Conservation (phyloP, 2,888 invertebrate species). For the Callyntrura sp. region DNA sequence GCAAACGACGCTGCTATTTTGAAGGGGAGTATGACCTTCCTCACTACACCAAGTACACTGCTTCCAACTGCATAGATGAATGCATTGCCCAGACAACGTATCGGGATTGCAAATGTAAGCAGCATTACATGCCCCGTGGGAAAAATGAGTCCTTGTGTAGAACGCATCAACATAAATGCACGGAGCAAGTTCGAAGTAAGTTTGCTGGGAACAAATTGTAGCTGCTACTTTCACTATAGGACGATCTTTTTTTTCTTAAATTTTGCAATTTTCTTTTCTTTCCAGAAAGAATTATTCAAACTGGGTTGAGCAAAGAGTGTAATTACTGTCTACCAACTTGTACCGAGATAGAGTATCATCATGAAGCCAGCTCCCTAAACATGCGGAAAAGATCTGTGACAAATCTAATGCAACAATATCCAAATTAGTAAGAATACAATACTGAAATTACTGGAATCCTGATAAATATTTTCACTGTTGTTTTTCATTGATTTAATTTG, state of each 20-base stretch:
- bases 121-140: slow-evolving; percentile 81
- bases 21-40: slow-evolving; percentile 72
- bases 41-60: slow-evolving; percentile 79
- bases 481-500: no score
- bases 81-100: slow-evolving; percentile 76
- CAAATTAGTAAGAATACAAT: no score
- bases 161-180: slow-evolving; percentile 64
- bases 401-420: no score
- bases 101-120: slow-evolving; percentile 71
- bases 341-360: no score
- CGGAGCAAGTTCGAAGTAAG: slow-evolving; percentile 77
- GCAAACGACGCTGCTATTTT: slow-evolving; percentile 79
- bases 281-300: slow-evolving; percentile 33
- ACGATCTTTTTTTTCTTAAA: no score
- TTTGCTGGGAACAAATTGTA: neutral
- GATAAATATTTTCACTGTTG: no score
- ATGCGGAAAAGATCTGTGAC: no score
- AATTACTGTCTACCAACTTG: neutral
- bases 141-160: slow-evolving; percentile 42
- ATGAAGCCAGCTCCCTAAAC: no score
- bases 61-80: slow-evolving; percentile 81
- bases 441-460: no score
- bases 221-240: no score
- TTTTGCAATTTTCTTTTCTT: no score
- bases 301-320: slow-evolving; percentile 10